A percentile compares a stretch with the other conserved stretches of the same genome.
phyloP scores from a whole-genome alignment of 64 coral and sea anemone genomes.

The Acropora tenuis region DNA sequence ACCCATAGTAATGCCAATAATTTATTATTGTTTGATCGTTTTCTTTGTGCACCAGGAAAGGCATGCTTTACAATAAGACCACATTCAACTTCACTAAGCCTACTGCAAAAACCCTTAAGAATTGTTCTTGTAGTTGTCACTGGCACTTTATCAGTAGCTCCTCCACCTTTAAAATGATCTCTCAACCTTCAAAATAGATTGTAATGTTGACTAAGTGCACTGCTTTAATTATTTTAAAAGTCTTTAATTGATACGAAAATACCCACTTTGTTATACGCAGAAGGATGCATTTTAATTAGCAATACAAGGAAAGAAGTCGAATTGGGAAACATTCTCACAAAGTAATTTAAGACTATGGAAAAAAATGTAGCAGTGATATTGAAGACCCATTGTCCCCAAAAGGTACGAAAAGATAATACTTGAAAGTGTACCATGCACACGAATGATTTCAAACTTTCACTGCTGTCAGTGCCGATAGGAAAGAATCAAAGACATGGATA shows the following conservation, averaged over 20 bases:
- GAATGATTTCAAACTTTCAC: too few relatives aligned
- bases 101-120: not conserved
- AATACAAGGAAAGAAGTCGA: not conserved
- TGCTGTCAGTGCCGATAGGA: too few relatives aligned
- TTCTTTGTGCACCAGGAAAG: conserved; percentile 49
- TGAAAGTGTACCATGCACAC: not conserved
- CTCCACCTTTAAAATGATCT: not conserved
- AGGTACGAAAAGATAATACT: not conserved
- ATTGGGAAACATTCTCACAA: not conserved
- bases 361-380: too few relatives aligned
- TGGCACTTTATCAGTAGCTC: not conserved
- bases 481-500: too few relatives aligned
- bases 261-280: not conserved
- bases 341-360: not conserved
- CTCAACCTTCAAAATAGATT: not conserved
- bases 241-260: not conserved
- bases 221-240: not conserved
- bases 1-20: conserved; percentile 69
- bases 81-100: not conserved
- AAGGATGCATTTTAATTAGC: not conserved
- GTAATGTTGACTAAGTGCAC: not conserved
- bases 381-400: too few relatives aligned
- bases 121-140: not conserved
- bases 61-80: conserved; percentile 41
- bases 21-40: conserved; percentile 28